These are phyloP conservation scores for Clarias platycephalus DNA, from an alignment of 2,797 vertebrate species.

Conservation along the genomic window DNA sequence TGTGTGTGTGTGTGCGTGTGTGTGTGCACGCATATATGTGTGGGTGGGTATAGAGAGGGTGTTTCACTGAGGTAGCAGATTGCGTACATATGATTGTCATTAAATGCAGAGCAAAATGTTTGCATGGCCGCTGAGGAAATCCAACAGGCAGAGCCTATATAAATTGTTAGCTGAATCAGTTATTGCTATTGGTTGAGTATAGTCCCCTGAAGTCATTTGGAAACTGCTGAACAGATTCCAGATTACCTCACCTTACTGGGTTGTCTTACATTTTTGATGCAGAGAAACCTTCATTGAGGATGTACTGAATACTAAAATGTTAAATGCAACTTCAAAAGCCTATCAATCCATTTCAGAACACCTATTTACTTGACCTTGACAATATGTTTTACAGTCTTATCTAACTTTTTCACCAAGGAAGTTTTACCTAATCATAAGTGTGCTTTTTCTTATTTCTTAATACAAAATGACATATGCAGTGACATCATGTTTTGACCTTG, in stretches of 20 bases:
- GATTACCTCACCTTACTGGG: not conserved
- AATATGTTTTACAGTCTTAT: not conserved
- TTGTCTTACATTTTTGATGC: slow-evolving; percentile 11
- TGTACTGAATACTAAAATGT: not conserved
- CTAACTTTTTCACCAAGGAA: not conserved
- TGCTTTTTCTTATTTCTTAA: not conserved
- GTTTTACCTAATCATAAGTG: not conserved
- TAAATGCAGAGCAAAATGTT: slow-evolving; percentile 49
- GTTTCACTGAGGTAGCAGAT: slow-evolving; percentile 11
- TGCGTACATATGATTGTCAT: slow-evolving; percentile 59
- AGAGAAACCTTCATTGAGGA: not conserved
- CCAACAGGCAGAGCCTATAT: slow-evolving; percentile 49
- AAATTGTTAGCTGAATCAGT: slow-evolving; percentile 42
- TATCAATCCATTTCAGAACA: not conserved
- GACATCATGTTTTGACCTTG: slow-evolving; percentile 45
- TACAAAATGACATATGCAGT: slow-evolving; percentile 18
- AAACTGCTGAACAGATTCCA: slow-evolving; percentile 27
- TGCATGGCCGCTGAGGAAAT: slow-evolving; percentile 50
- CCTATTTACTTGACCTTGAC: not conserved
- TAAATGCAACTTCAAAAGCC: not conserved
- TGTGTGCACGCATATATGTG: not conserved
- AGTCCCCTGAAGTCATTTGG: not conserved
- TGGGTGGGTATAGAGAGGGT: not conserved
- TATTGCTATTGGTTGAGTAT: slow-evolving; percentile 23
- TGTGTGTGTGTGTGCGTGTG: not conserved